These are phyloP conservation scores for Natrix natrix DNA, from an alignment of 2,797 vertebrate genomes.

Conservation along the genomic window DNA sequence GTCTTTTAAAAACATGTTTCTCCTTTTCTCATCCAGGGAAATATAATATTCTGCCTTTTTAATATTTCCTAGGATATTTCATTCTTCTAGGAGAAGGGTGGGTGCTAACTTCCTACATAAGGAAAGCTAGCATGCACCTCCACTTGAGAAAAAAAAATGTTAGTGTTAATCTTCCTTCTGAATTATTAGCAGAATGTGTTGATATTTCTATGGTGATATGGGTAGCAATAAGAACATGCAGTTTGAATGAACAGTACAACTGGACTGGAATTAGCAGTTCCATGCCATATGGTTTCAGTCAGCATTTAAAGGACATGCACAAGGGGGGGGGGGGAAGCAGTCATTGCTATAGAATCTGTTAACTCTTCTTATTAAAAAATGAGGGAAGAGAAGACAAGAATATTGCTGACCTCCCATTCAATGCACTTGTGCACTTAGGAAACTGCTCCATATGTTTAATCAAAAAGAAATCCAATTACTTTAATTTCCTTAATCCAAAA, in stretches of 20 bases:
- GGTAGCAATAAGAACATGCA: not conserved
- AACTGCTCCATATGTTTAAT: conserved; percentile 58
- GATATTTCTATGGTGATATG: not conserved
- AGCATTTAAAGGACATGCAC: not conserved
- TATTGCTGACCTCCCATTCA: conserved; percentile 40
- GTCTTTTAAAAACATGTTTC: no score
- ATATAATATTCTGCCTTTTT: no score
- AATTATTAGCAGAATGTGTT: not conserved
- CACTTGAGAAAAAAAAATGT: not conserved
- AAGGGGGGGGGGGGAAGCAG: no score
- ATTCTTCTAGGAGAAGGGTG: no score
- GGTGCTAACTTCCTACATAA: not conserved
- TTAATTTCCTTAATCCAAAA: conserved; percentile 69
- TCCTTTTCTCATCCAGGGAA: no score
- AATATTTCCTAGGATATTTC: no score
- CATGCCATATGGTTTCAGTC: not conserved
- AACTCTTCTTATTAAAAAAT: not conserved
- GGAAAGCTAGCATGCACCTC: not conserved
- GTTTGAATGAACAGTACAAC: not conserved
- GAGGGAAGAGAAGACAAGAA: conserved; percentile 13
- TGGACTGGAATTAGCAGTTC: not conserved
- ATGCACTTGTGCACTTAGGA: conserved; percentile 41
- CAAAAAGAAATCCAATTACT: conserved; percentile 69
- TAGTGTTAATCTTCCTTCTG: not conserved
- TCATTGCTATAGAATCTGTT: not conserved